Percentiles rank a stretch among this genome's conserved stretches.
Conservation (phyloP, 2,797 vertebrate genomes). For the Megaceryle alcyon region DNA sequence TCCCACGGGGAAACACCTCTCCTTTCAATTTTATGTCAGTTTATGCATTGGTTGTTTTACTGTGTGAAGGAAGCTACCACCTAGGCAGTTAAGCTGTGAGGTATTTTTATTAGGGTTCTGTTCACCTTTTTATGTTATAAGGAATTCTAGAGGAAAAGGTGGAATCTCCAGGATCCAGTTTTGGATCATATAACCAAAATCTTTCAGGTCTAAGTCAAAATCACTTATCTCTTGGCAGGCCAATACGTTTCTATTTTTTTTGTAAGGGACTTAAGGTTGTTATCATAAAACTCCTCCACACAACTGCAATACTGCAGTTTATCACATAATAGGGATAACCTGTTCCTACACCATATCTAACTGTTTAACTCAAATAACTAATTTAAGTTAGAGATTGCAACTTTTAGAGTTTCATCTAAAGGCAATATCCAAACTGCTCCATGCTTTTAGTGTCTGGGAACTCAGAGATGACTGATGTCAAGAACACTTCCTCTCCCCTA, state of each 20-base stretch:
- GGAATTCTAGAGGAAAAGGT: background rate
- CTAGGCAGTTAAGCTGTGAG: background rate
- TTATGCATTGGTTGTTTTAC: background rate
- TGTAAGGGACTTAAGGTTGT: background rate
- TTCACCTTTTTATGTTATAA: background rate
- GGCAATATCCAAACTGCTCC: background rate
- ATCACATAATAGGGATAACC: background rate
- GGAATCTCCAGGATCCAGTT: background rate
- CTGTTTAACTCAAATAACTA: background rate
- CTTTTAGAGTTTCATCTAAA: background rate
- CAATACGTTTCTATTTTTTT: background rate
- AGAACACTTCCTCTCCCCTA: background rate
- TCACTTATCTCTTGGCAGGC: background rate
- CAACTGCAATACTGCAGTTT: background rate
- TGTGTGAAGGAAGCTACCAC: background rate
- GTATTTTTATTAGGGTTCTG: background rate
- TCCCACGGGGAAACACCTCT: background rate
- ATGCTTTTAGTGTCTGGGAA: background rate
- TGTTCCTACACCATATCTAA: background rate
- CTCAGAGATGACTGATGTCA: background rate
- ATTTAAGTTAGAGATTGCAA: background rate
- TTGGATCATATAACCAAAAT: background rate
- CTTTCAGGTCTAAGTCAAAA: background rate
- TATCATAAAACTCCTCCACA: background rate
- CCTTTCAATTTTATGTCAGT: background rate